Base-by-base conservation (phyloP, 2,797 vertebrate genomes). In the Phyllotis vaccarum region DNA sequence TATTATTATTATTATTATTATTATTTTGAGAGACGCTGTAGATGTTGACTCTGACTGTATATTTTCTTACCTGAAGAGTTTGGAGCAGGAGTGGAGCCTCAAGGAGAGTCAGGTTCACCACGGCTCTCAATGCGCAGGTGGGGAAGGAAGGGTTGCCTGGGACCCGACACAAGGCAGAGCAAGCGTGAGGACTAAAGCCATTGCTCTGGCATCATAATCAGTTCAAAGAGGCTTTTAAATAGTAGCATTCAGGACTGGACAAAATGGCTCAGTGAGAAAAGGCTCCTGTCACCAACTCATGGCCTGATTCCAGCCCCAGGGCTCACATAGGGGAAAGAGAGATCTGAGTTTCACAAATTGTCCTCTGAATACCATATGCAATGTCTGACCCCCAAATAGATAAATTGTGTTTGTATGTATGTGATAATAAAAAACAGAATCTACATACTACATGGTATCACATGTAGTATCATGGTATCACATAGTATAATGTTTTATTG, bases 21-120 rank as follows among this genome's bases (percentile, higher is more conserved):
- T 92, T 87, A 86, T 31, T 90, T 86, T 91, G 66, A 96, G 58
- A 86, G 40, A 54, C 24, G 5, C 43, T 78, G 72, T 27, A 88
- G 13, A 68, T 13, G 17, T 43, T 74, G 75, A 46, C 40, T 96
- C 43, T 89, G 64, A 86, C 56, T 80, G 54, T 22, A 24, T 43
- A 14, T 27, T 29, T 62, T 43, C 58, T 62, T 82, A 43, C 24
- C 54, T 81, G 79, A 40, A 40, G 79, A 60, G 21, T 81, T 40
- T 46, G 52, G 21, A 8, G 24, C 16, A 43, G 21, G 12, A 4
- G 46, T 49, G 37, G 29, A 68, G n/a, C 78, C 40, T 90, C 81
- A 0, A 0, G 5, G 14, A 89, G 72, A 92, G 46, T 12, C 13
- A 46, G 34, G 70, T n/a, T 91, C 80, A 79, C 70, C 3, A 40